Evolutionary conservation across 2,113 vertebrate species (phyloP), one percentile per base, ranked within the genome.

Genomic region (Cebus imitator): DNA sequence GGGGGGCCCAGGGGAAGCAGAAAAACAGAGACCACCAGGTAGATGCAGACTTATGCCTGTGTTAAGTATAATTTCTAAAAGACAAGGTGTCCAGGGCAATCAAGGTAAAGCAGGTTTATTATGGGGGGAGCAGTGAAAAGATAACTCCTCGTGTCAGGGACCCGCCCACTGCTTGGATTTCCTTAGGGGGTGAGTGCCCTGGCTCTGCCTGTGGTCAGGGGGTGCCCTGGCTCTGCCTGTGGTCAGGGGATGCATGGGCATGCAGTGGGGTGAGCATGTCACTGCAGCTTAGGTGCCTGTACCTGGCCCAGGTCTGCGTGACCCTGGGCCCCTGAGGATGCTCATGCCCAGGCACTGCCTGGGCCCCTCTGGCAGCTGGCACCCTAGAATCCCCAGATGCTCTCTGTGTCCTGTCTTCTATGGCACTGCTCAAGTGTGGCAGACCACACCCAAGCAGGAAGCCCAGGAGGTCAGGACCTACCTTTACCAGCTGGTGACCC

Each of bases 101-200:
- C 0, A 3, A 16, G 9, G 8, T 45, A n/a, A 21, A 48, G 7
- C 8, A 10, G 2, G 20, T 9, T 35, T 20, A 4, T 45, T 3
- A 3, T 1, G 3, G n/a, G 64, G 16, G 13, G 3, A 30, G 16
- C 10, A 9, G 11, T 8, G 37, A 11, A 23, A n/a, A 32, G 76
- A 3, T 2, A 8, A 7, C 52, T 1, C 18, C 27, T 40, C 0
- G 0, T 23, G 20, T 25, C 0, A 8, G 80, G 32, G 8, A 21
- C 35, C 10, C 27, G 40, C 64, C 12, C 14, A 7, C 3, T 1
- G 3, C 10, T 0, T 18, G 48, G 27, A 25, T 21, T 61, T 68
- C 50, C 6, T 84, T 40, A 27, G 61, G 61, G 40, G 9, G 2
- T 32, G 21, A 6, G 35, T 45, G 61, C 7, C 30, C 18, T 78